Evolutionary conservation across 2,797 vertebrate species (phyloP).

Genomic region (Clarias pachynema): DNA sequence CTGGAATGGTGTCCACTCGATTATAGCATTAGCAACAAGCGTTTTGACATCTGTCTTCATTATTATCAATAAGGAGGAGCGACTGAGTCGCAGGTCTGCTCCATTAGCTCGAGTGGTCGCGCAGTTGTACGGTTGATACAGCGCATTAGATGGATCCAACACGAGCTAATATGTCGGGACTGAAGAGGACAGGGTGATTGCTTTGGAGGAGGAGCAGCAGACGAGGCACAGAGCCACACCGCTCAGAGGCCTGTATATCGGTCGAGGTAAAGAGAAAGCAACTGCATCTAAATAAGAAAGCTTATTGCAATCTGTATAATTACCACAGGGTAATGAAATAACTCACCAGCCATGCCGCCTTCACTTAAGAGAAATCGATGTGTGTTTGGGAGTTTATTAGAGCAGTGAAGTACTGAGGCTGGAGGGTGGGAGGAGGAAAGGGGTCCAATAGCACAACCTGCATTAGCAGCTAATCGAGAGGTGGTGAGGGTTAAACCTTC

Average conservation of each 20-base stretch:
- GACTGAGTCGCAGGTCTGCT: slow-evolving; percentile 80
- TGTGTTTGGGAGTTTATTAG: slow-evolving; percentile 83
- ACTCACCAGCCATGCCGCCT: slow-evolving; percentile 81
- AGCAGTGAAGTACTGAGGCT: slow-evolving; percentile 74
- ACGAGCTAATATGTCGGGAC: slow-evolving; percentile 76
- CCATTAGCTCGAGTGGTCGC: slow-evolving; percentile 81
- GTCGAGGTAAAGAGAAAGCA: slow-evolving; percentile 63
- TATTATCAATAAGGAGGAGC: slow-evolving; percentile 82
- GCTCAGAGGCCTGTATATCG: slow-evolving; percentile 54
- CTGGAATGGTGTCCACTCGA: slow-evolving; percentile 71
- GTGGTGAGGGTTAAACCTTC: slow-evolving; percentile 35
- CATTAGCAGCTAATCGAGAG: slow-evolving; percentile 76
- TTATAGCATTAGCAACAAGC: slow-evolving; percentile 80
- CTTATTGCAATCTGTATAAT: slow-evolving; percentile 84
- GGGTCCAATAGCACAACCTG: slow-evolving; percentile 60
- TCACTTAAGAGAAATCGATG: slow-evolving; percentile 84
- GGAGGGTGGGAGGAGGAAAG: slow-evolving; percentile 48
- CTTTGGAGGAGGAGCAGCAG: slow-evolving; percentile 60
- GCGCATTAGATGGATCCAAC: slow-evolving; percentile 79
- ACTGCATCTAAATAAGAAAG: slow-evolving; percentile 77
- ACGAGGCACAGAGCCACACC: slow-evolving; percentile 52
- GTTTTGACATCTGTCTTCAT: slow-evolving; percentile 88
- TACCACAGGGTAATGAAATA: slow-evolving; percentile 83
- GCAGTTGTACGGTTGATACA: slow-evolving; percentile 80
- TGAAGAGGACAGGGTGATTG: slow-evolving; percentile 71